Percentiles rank a stretch among this genome's conserved stretches.
Conservation (phyloP, 2,113 vertebrate genomes). For the Serilophus lunatus region DNA sequence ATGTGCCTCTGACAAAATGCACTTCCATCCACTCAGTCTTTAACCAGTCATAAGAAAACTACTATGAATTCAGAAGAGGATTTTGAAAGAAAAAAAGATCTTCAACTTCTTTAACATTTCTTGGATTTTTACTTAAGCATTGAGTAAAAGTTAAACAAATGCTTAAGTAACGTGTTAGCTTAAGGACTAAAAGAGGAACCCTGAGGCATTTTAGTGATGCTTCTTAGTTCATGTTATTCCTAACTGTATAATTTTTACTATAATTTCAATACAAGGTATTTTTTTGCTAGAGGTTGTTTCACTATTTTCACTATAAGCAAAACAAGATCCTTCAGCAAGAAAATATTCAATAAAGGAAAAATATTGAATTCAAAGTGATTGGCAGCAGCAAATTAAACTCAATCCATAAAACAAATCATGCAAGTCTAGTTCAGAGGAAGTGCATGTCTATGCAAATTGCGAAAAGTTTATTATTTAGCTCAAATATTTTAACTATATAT, state of each 20-base stretch:
- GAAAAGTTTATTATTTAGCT: background rate
- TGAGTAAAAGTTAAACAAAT: background rate
- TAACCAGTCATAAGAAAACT: background rate
- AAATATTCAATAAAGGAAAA: background rate
- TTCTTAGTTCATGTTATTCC: background rate
- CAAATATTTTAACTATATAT: background rate
- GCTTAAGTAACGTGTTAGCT: background rate
- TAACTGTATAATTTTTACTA: background rate
- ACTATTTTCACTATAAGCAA: background rate
- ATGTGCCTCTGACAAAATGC: background rate
- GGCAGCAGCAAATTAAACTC: background rate
- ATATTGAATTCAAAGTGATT: background rate
- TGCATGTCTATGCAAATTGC: background rate
- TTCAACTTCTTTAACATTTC: background rate
- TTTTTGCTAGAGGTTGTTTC: background rate
- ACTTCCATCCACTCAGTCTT: background rate
- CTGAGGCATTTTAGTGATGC: background rate
- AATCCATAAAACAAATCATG: background rate
- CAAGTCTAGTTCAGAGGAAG: background rate
- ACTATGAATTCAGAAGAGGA: background rate
- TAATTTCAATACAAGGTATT: background rate
- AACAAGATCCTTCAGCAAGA: background rate
- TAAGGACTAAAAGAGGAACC: background rate
- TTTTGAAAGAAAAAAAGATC: background rate
- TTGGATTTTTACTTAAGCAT: background rate